Evolutionary conservation across 2,888 invertebrate genomes (phyloP).

Genomic region (Microplitis deprimator): DNA sequence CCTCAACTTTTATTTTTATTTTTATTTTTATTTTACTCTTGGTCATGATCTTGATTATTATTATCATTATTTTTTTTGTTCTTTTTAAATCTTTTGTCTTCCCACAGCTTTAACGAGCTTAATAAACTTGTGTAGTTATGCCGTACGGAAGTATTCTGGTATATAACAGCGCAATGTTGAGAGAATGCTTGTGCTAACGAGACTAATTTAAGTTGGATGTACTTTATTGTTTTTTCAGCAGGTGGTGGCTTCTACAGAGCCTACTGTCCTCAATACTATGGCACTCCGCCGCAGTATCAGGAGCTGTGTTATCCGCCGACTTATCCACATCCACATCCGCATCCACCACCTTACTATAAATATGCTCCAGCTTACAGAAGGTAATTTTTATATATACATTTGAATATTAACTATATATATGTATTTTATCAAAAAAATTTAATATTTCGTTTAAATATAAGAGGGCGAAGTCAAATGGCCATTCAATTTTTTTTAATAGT

Average conservation of each 20-base stretch:
- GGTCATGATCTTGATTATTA: too few relatives aligned
- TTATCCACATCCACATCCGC: conserved; percentile 67
- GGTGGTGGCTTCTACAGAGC: conserved; percentile 68
- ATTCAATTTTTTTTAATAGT: too few relatives aligned
- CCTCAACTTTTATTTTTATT: neutral
- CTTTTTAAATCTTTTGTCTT: neutral
- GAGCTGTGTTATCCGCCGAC: conserved; percentile 74
- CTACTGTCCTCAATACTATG: conserved; percentile 73
- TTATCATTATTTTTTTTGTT: neutral
- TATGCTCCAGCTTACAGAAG: conserved; percentile 69
- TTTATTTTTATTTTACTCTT: conserved; percentile 11
- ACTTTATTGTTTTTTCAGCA: conserved; percentile 55
- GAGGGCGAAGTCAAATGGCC: too few relatives aligned
- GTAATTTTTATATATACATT: conserved; percentile 47
- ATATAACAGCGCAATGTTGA: too few relatives aligned
- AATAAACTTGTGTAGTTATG: neutral
- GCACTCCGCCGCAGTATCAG: conserved; percentile 71
- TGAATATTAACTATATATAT: neutral
- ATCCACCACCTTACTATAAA: conserved; percentile 70
- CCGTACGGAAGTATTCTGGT: neutral
- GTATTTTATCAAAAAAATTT: too few relatives aligned
- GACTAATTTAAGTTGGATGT: conserved; percentile 6
- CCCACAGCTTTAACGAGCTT: neutral
- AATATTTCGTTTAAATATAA: too few relatives aligned
- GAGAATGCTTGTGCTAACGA: conserved; percentile 8